Base-by-base conservation (phyloP, 2,888 invertebrate species). In the Drosophila lacicola region DNA sequence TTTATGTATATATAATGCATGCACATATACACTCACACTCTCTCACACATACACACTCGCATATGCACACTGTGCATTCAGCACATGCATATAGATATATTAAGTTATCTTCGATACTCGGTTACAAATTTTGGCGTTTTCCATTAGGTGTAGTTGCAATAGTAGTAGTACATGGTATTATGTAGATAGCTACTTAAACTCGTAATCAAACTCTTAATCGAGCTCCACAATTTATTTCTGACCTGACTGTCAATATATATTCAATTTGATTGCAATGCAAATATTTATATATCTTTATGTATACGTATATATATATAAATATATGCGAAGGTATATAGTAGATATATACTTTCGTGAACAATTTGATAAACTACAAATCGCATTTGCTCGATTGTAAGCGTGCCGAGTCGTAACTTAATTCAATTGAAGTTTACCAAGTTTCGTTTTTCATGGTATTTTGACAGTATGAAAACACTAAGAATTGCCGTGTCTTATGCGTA, bases 61-160 rank as follows among this genome's bases (percentile, higher is more conserved):
- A 41, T 10, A 33, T 36, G 46, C 33, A 39, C 10, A 41, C 25
- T 17, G 25, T 29, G 33, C 13, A 13, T 33, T 25, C 5, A 8
- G 9, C 4, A 25, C 4, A n/a, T 37, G 8, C 19, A 44, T 21
- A 11, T 44, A 2, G 14, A 44, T 51, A 58, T 29, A 44, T 33
- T 54, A 45, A 45, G 19, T 57, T 33, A 33, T 69, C 11, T 69
- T 56, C 58, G 57, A 42, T 69, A 47, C 58, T 47, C 66, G 47
- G 46, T 74, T 68, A 74, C 42, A 60, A 56, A 74, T 66, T 51
- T 64, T 65, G 72, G 49, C 60, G 58, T 64, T 36, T 55, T 55
- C 42, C 33, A 56, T 53, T 65, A 51, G 51, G 42, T 58, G 66
- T 63, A 66, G 62, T 74, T 74, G 36, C 70, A 50, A 37, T 51